Evolutionary conservation across 2,797 vertebrate species (phyloP), one percentile per base, ranked within the genome.

Genomic region (Pangasius sanitwongsei): DNA sequence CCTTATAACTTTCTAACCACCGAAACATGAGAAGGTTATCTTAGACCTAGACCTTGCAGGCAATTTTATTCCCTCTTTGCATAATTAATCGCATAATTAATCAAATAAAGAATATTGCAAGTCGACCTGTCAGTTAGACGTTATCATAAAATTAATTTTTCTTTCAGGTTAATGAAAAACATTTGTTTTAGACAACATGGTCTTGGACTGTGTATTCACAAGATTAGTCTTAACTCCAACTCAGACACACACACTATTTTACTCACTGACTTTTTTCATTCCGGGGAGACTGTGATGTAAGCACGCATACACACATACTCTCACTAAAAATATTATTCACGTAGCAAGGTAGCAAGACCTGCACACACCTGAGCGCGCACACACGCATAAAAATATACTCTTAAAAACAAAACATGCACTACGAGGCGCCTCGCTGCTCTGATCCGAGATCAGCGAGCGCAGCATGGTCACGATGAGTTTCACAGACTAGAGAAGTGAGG

Each of bases 371-470:
- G 82, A 87, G 53, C 88, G 89, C 88, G 83, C 92, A 89, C 89
- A 84, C 88, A 93, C 90, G 92, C 89, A 61, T 87, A 84, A 90
- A 81, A 92, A 89, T 57, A 82, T 31, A 69, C 61, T 80, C 63
- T 85, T 55, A 37, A 53, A 89, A 86, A 88, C 88, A 92, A 50
- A 93, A 93, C 96, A 96, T 96, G 96, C 96, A 95, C 93, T 91
- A 94, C 93, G 93, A 94, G 93, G 94, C 95, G 93, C 93, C 88
- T 82, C 93, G 94, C 94, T 95, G 95, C 94, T 90, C 93, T 94
- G 93, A 92, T 92, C 87, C 65, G 53, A 34, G 89, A 55, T 86
- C 53, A 9, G 87, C 1, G 23, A 80, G 74, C 18, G 37, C 87
- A 83, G 78, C 81, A 59, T 88, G 31, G 7, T 37, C 55, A 61